Evolutionary conservation across 2,888 invertebrate species (phyloP).

Genomic region (Thymelicus lineola): DNA sequence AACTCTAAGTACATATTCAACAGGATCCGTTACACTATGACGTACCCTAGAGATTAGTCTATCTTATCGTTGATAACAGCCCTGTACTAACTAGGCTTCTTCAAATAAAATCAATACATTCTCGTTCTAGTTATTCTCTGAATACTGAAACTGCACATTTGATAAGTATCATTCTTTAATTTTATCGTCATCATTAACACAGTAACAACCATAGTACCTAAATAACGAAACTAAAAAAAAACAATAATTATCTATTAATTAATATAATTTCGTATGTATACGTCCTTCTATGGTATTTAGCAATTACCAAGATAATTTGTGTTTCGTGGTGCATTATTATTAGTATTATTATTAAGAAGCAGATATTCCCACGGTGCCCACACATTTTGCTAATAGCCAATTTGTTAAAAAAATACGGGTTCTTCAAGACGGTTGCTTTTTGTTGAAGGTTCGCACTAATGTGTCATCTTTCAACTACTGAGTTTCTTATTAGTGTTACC

Average conservation of each 20-base stretch:
- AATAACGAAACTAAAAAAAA: no score
- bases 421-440: constrained; percentile 36
- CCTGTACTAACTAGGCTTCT: constrained; percentile 5
- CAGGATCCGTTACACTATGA: constrained; percentile 40
- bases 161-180: no score
- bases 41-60: constrained; percentile 63
- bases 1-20: constrained; percentile 14
- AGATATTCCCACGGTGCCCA: constrained; percentile 33
- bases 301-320: no score
- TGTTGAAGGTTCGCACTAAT: constrained; percentile 37
- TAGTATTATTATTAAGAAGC: not conserved
- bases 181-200: no score
- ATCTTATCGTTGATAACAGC: constrained; percentile 68
- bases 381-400: constrained; percentile 34
- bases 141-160: no score
- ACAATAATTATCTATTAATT: no score
- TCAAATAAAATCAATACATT: constrained; percentile 26
- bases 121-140: not conserved
- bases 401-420: constrained; percentile 38
- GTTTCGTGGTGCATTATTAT: no score
- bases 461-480: constrained; percentile 40
- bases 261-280: no score
- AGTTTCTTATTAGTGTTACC: constrained; percentile 17
- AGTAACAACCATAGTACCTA: no score
- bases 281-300: no score